These are phyloP conservation scores for Harpalus rubripes DNA, from an alignment of 2,888 invertebrate species.

Conservation along the genomic window DNA sequence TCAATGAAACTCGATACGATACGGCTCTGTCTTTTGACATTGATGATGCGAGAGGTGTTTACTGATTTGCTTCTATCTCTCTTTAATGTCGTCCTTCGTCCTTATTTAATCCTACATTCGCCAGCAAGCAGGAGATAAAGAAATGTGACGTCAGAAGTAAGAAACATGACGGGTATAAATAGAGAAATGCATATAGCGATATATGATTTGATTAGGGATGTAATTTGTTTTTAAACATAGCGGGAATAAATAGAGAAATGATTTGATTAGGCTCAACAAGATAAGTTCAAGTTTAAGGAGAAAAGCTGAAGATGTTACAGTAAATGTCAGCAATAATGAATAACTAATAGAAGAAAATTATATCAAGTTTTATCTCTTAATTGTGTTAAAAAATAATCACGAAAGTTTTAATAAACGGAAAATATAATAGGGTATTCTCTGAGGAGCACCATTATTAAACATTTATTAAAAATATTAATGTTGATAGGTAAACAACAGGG, in stretches of 20 bases:
- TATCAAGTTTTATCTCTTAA: neutral
- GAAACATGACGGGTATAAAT: neutral
- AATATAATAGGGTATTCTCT: no score
- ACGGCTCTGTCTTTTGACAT: constrained; percentile 14
- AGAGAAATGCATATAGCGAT: neutral
- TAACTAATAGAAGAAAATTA: neutral
- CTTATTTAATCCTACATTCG: neutral
- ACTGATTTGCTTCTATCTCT: constrained; percentile 10
- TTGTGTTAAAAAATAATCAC: neutral
- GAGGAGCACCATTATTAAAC: no score
- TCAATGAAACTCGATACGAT: constrained; percentile 46
- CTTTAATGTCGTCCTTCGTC: constrained; percentile 9
- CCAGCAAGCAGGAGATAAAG: constrained; percentile 15
- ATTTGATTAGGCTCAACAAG: no score
- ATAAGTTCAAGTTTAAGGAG: neutral
- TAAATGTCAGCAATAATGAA: neutral
- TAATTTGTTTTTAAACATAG: neutral
- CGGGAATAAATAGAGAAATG: no score
- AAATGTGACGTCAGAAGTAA: constrained; percentile 6
- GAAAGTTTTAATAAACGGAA: neutral
- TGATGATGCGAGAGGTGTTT: constrained; percentile 20
- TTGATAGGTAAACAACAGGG: no score
- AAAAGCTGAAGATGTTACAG: neutral
- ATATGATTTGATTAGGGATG: neutral
- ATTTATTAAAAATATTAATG: no score